Evolutionary conservation across 1,140 invertebrate species (phyloP), one percentile per base, ranked within the genome.

Genomic region (Diabrotica undecimpunctata): DNA sequence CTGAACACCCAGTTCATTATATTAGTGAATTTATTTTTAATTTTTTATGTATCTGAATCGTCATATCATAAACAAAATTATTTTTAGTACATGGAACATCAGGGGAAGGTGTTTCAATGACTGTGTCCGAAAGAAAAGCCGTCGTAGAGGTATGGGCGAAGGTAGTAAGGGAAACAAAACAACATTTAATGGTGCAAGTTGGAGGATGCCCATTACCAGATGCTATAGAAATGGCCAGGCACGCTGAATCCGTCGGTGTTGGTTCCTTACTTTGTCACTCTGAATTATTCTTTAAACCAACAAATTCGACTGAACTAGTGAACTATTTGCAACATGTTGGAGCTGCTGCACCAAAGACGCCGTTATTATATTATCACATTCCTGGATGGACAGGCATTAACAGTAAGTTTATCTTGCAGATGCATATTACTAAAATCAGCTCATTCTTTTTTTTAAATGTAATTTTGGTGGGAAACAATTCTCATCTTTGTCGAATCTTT

Each of bases 351-450:
- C 88, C 90, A 1, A 87, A 87, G n/a, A 86, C 88, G 2, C 92
- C 92, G 0, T 82, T 95, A n/a, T 81, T 92, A 10, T 93, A 93
- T 73, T 95, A 95, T 73, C 90, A 94, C 69, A 88, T 92, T 72
- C 91, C 92, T 5, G 80, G 80, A 35, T 85, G 87, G 72, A 88
- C 87, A 9, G 83, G 84, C 63, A 87, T 93, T 12, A 82, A 87
- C 62, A 81, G 92, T 93, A 79, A 85, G 82, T 72, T 46, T 10
- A 46, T 46, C n/a, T 46, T 10, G 5, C 41, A 10, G 0, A 25
- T 25, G 4, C 1, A 25, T 25, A 25, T 25, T 25, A 25, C 1
- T 25, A 25, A 25, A 4, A 25, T 25, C 25, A 25, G 25, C 1
- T 25, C 25, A 25, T 25, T 39, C 8, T 10, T 0, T n/a, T 14